A percentile compares a stretch with the other conserved stretches of the same genome.
Conservation (phyloP, 2,113 vertebrate genomes). For the Malaclemys terrapin region DNA sequence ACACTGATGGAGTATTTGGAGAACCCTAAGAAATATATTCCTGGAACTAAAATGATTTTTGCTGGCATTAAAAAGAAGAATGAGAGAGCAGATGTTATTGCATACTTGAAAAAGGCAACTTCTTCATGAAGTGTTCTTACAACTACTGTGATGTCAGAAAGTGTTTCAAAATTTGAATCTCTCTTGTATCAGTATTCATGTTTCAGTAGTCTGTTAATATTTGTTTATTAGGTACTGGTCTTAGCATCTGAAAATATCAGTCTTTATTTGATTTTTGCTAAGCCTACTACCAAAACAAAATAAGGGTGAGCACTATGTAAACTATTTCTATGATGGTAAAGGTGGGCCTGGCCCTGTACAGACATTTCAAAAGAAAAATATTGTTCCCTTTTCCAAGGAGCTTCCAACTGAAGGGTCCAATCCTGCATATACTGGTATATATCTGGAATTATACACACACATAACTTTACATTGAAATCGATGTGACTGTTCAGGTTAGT, state of each 20-base stretch:
- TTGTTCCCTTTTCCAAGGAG: neutral
- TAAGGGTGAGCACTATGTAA: neutral
- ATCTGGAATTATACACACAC: neutral
- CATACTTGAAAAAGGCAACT: constrained; percentile 86
- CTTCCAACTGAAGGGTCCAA: neutral
- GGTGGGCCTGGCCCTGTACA: neutral
- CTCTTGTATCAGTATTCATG: neutral
- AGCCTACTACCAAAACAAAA: neutral
- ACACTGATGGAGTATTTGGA: constrained; percentile 88
- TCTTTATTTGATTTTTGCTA: constrained; percentile 26
- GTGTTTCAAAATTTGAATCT: constrained; percentile 34
- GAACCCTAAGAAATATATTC: constrained; percentile 92
- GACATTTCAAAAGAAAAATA: neutral
- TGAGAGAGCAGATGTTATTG: constrained; percentile 84
- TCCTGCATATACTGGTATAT: neutral
- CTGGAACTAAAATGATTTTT: constrained; percentile 90
- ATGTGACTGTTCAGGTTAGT: neutral
- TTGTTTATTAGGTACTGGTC: constrained; percentile 15
- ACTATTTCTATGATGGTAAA: neutral
- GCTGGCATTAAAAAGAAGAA: constrained; percentile 90
- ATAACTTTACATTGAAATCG: neutral
- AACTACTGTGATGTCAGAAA: constrained; percentile 16
- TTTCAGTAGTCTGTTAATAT: constrained; percentile 38
- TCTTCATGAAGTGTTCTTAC: constrained; percentile 67
- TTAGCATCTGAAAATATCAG: constrained; percentile 54